Percentiles rank a stretch among this genome's conserved stretches.
Conservation (phyloP, 2,888 invertebrate genomes). For the Synanthedon formicaeformis region DNA sequence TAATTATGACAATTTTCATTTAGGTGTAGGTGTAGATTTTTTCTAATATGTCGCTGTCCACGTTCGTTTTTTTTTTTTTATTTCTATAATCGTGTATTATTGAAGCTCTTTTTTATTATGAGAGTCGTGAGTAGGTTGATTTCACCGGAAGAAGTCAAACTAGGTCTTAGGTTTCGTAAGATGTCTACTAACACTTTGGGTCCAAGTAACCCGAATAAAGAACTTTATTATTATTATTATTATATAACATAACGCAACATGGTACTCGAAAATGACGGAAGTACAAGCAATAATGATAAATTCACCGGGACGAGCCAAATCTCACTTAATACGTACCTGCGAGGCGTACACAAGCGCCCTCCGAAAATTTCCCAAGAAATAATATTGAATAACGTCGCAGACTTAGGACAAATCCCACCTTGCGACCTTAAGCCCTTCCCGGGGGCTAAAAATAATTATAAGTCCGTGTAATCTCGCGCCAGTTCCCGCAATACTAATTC, state of each 20-base stretch:
- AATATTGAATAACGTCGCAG: conserved; percentile 63
- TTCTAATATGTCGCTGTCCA: too few species aligned
- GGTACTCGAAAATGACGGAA: not conserved
- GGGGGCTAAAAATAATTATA: conserved; percentile 54
- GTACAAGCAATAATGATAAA: conserved; percentile 15
- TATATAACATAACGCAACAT: not conserved
- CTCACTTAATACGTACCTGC: conserved; percentile 44
- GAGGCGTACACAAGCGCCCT: conserved; percentile 20
- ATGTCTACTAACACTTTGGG: too few species aligned
- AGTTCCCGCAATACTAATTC: conserved; percentile 15
- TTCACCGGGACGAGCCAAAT: conserved; percentile 25
- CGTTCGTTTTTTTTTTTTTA: too few species aligned
- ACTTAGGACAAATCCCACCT: conserved; percentile 55
- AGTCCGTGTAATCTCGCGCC: conserved; percentile 33
- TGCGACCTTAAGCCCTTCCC: conserved; percentile 54
- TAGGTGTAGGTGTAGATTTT: too few species aligned
- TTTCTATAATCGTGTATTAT: too few species aligned
- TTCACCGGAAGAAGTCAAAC: too few species aligned
- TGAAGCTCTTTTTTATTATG: too few species aligned
- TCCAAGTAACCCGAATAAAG: too few species aligned
- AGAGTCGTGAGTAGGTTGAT: too few species aligned
- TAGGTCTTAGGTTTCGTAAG: too few species aligned
- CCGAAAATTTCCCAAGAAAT: conserved; percentile 38
- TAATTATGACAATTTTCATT: too few species aligned
- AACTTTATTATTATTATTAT: too few species aligned